Conservation (phyloP, 1,140 invertebrate genomes). For the Wiebesia pumilae region DNA sequence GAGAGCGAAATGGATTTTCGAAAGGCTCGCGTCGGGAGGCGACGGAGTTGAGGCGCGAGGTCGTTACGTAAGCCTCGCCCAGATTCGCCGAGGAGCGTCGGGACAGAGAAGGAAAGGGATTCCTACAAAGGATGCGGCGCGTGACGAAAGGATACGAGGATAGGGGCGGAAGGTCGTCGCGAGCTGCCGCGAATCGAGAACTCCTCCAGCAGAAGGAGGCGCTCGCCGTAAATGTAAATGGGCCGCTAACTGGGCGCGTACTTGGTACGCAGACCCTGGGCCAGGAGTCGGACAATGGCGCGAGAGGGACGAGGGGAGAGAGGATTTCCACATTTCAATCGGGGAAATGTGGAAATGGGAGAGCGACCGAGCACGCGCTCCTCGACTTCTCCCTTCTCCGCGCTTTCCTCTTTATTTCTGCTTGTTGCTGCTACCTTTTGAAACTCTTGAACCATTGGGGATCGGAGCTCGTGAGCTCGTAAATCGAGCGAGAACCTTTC, state of each 20-base stretch:
- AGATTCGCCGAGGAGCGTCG: background rate
- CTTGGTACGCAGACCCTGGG: background rate
- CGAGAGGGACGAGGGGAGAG: background rate
- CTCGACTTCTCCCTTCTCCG: background rate
- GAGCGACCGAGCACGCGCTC: background rate
- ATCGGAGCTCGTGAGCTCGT: background rate
- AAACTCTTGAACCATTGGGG: background rate
- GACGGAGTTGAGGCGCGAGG: too few species aligned
- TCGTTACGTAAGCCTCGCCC: background rate
- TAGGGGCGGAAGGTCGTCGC: background rate
- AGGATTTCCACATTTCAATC: too few species aligned
- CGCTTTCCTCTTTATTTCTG: background rate
- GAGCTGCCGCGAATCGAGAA: constrained; percentile 17
- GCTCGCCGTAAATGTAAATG: constrained; percentile 49
- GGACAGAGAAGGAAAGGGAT: background rate
- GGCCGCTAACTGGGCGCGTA: constrained; percentile 30
- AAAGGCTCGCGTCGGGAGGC: background rate
- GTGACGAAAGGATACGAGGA: background rate
- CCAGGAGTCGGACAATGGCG: too few species aligned
- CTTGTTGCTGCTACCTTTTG: background rate
- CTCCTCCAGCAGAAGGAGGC: background rate
- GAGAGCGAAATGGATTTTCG: background rate
- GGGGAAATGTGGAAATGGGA: constrained; percentile 10
- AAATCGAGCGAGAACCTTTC: too few species aligned
- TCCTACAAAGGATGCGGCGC: background rate